These are phyloP conservation scores for Tortrix viridana DNA, from an alignment of 2,888 invertebrate genomes.

Conservation along the genomic window DNA sequence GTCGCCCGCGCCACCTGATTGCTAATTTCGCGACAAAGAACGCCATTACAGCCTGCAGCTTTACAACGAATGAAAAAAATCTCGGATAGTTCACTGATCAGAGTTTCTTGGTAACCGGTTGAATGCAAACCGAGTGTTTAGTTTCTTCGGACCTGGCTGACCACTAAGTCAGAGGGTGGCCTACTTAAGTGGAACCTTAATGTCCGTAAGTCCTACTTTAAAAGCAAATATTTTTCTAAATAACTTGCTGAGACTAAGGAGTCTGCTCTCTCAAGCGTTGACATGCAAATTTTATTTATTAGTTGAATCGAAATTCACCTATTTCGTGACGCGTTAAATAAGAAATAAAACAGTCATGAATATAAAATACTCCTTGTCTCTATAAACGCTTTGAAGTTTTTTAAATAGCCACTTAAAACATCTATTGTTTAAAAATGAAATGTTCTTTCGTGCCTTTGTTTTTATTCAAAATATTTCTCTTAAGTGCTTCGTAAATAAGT, in stretches of 20 bases:
- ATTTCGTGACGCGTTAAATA: no score
- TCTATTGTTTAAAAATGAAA: conserved; percentile 1
- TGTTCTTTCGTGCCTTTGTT: not conserved
- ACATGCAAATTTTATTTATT: no score
- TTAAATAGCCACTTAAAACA: not conserved
- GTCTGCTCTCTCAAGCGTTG: no score
- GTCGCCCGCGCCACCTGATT: conserved; percentile 64
- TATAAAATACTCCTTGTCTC: no score
- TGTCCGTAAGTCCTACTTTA: no score
- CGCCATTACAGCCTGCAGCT: conserved; percentile 63
- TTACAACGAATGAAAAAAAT: conserved; percentile 65
- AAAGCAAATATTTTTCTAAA: no score
- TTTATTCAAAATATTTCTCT: conserved; percentile 12
- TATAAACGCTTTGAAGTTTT: no score
- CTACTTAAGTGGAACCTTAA: no score
- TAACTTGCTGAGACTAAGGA: no score
- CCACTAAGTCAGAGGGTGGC: not conserved
- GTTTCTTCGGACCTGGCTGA: not conserved
- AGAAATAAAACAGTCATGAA: no score
- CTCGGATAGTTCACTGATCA: conserved; percentile 40
- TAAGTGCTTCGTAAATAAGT: conserved; percentile 26
- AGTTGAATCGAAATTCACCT: no score
- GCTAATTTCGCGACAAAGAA: conserved; percentile 79
- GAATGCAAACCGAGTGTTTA: not conserved
- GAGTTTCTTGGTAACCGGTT: not conserved